Percentiles rank a stretch among this genome's conserved stretches.
phyloP scores from a whole-genome alignment of 2,888 invertebrate genomes.

The Leptinotarsa haldemani region DNA sequence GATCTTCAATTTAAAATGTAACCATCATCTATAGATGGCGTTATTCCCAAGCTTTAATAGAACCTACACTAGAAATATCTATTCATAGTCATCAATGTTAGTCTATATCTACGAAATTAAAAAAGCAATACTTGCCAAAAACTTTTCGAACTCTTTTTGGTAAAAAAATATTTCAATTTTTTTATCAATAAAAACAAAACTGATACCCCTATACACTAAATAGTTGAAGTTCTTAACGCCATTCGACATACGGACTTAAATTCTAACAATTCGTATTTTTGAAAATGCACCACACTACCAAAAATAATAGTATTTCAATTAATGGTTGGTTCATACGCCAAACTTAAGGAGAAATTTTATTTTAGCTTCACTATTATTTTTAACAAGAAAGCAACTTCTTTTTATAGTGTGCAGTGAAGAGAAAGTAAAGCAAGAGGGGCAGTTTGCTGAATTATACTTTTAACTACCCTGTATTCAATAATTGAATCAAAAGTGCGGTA shows the following conservation, averaged over 20 bases:
- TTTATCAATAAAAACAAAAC: not conserved
- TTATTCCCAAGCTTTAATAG: conserved; percentile 30
- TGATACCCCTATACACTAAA: conserved; percentile 1
- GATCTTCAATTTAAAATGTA: conserved; percentile 54
- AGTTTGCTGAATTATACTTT: no score
- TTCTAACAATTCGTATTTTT: conserved; percentile 8
- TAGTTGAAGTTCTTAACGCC: not conserved
- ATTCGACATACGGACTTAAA: conserved; percentile 2
- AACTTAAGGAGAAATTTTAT: no score
- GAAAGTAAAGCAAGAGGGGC: no score
- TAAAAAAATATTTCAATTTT: conserved; percentile 11
- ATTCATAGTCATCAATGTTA: no score
- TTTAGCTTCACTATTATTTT: no score
- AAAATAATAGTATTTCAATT: not conserved
- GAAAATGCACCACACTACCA: not conserved
- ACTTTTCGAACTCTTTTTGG: conserved; percentile 4
- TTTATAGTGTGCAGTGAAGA: no score
- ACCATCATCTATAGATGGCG: conserved; percentile 33
- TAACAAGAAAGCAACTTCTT: no score
- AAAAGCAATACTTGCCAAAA: not conserved
- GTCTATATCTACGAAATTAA: not conserved
- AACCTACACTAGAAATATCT: conserved; percentile 20
- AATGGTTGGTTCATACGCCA: no score
- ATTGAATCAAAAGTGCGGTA: no score
- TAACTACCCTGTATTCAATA: no score